Conservation (phyloP, 2,888 invertebrate genomes). For the Euphydryas editha region DNA sequence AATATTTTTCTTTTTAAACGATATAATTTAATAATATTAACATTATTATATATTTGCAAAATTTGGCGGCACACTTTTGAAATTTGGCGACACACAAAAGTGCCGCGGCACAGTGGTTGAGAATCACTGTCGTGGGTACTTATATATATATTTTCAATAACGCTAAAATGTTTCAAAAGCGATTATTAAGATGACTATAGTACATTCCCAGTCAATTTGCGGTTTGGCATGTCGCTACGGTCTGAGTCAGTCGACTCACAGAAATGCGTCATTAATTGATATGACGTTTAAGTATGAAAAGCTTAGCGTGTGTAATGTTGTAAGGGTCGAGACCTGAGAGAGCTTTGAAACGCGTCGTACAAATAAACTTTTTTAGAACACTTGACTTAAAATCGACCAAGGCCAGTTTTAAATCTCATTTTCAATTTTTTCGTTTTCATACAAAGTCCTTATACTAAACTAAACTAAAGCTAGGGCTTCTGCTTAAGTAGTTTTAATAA, state of each 20-base stretch:
- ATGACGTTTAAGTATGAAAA: slow-evolving; percentile 9
- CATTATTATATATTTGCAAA: no score
- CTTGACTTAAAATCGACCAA: not conserved
- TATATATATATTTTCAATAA: not conserved
- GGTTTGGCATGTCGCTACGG: slow-evolving; percentile 26
- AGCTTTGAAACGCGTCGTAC: not conserved
- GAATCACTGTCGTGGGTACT: no score
- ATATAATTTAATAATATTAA: no score
- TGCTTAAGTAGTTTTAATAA: no score
- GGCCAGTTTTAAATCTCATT: no score
- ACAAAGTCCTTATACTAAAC: not conserved
- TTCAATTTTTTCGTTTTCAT: no score
- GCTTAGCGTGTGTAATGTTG: not conserved
- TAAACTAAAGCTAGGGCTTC: not conserved
- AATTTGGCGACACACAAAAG: no score
- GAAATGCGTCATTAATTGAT: slow-evolving; percentile 17
- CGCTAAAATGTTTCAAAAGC: slow-evolving; percentile 9
- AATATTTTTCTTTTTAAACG: no score
- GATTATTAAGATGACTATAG: not conserved
- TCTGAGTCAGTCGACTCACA: slow-evolving; percentile 10
- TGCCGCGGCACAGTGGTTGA: no score
- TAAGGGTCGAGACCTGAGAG: not conserved
- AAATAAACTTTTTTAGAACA: not conserved
- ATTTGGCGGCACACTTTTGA: no score
- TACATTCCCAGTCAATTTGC: slow-evolving; percentile 23